Evolutionary conservation across 2,113 vertebrate genomes (phyloP).

Genomic region (Oreocharis arfaki): DNA sequence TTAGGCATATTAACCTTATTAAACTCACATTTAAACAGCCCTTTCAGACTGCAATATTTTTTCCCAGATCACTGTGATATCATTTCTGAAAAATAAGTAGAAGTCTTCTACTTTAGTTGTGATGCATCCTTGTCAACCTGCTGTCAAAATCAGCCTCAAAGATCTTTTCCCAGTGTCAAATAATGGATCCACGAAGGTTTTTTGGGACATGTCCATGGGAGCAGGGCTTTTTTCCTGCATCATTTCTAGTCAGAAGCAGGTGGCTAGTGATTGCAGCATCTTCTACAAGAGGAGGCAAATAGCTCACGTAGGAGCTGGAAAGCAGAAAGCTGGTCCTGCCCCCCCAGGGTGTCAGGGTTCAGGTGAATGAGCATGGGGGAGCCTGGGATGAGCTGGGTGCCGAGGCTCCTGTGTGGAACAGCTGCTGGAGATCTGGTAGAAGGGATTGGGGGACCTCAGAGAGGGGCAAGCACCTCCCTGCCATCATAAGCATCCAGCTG

Average conservation of each 20-base stretch:
- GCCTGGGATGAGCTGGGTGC: neutral
- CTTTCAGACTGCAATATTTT: neutral
- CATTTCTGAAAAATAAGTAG: neutral
- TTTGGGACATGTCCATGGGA: accelerated
- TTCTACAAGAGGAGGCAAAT: neutral
- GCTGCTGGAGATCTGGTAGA: neutral
- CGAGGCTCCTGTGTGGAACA: accelerated
- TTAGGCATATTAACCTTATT: neutral
- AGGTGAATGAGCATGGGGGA: accelerated
- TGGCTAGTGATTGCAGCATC: neutral
- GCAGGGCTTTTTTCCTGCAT: neutral
- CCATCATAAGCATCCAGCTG: neutral
- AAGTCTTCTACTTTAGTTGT: neutral
- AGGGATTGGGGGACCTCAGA: neutral
- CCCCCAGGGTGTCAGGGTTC: neutral
- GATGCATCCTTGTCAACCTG: neutral
- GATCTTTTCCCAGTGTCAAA: neutral
- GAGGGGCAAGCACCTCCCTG: neutral
- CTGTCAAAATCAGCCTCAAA: neutral
- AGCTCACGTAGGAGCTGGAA: neutral
- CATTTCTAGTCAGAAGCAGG: neutral
- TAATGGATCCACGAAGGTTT: neutral
- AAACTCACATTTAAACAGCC: neutral
- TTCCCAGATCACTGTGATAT: accelerated
- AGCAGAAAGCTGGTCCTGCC: no score